These are phyloP conservation scores for Torymus tubicola DNA, from an alignment of 2,888 invertebrate species.

Conservation along the genomic window DNA sequence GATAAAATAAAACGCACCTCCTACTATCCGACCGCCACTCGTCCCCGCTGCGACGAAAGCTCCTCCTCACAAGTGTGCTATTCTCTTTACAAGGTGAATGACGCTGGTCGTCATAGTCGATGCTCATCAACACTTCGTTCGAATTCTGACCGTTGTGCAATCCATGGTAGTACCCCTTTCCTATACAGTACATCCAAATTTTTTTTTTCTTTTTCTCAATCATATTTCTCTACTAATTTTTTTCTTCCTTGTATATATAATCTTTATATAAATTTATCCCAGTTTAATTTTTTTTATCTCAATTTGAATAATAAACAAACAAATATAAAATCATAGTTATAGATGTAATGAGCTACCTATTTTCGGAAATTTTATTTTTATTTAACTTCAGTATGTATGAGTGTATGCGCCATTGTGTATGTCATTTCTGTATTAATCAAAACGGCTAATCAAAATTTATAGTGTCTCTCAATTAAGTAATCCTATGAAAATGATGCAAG, in stretches of 20 bases:
- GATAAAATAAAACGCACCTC: conserved; percentile 70
- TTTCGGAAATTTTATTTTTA: too few relatives aligned
- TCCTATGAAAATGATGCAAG: too few relatives aligned
- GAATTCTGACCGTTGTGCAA: conserved; percentile 69
- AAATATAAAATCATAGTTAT: too few relatives aligned
- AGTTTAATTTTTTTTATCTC: background rate
- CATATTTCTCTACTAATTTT: background rate
- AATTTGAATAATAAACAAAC: too few relatives aligned
- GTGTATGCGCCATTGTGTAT: too few relatives aligned
- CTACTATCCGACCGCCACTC: conserved; percentile 75
- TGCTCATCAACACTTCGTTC: conserved; percentile 65
- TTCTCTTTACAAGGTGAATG: conserved; percentile 73
- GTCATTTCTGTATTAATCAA: too few relatives aligned
- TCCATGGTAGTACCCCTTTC: conserved; percentile 73
- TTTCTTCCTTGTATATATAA: background rate
- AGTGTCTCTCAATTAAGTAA: too few relatives aligned
- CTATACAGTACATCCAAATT: conserved; percentile 75
- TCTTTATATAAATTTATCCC: background rate
- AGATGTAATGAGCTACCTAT: too few relatives aligned
- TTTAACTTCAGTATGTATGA: too few relatives aligned
- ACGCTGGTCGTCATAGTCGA: conserved; percentile 73
- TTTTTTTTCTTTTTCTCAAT: conserved; percentile 36
- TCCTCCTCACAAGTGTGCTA: conserved; percentile 72
- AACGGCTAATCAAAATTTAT: too few relatives aligned
- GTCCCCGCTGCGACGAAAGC: conserved; percentile 73